phyloP scores from a whole-genome alignment of 2,888 invertebrate species.

The Thumatha senex region DNA sequence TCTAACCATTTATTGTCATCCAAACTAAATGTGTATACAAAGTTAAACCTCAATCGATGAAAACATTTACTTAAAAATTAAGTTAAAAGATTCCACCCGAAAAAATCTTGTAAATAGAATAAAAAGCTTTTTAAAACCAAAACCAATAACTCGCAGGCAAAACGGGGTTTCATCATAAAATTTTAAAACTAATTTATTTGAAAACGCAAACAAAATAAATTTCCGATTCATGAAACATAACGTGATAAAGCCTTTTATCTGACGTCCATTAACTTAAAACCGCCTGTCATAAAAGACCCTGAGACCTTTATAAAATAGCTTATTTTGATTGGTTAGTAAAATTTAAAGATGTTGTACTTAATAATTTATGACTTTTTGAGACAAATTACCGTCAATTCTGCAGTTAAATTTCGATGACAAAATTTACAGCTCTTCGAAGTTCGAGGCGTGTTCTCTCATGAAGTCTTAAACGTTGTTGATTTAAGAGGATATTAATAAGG shows the following conservation, averaged over 20 bases:
- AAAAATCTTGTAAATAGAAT: no score
- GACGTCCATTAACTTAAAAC: constrained; percentile 37
- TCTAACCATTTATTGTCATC: no score
- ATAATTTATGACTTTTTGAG: constrained; percentile 10
- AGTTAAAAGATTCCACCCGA: no score
- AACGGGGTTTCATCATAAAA: no score
- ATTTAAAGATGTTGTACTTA: constrained; percentile 13
- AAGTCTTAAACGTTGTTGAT: neutral
- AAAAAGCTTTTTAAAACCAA: no score
- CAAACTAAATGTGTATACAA: no score
- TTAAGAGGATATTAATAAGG: neutral
- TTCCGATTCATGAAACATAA: constrained; percentile 38
- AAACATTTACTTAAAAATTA: no score
- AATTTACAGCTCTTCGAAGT: neutral
- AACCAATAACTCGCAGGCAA: no score
- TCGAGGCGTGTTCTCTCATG: neutral
- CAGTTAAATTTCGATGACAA: constrained; percentile 1
- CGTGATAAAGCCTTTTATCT: constrained; percentile 38
- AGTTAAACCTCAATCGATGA: no score
- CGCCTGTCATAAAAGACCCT: constrained; percentile 19
- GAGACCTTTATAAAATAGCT: constrained; percentile 4
- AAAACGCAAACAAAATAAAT: constrained; percentile 37
- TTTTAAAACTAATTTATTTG: no score
- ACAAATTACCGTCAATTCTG: constrained; percentile 5
- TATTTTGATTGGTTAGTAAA: constrained; percentile 24